These are phyloP conservation scores for Volucella inanis DNA, from an alignment of 2,888 invertebrate species.

Conservation along the genomic window DNA sequence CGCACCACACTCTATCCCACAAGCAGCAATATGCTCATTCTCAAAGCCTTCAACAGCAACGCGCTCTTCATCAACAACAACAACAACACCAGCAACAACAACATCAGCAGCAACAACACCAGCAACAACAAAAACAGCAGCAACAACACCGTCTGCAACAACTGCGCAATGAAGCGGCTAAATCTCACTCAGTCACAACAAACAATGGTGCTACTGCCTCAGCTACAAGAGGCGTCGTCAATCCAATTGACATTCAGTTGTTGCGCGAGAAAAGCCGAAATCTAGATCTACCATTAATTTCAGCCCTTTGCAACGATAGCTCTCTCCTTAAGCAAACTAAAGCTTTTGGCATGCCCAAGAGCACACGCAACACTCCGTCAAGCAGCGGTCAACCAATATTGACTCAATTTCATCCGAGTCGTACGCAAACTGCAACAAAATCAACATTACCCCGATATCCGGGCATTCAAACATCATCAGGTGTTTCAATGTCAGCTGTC, in stretches of 20 bases:
- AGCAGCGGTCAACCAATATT: constrained; percentile 43
- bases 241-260: constrained; percentile 89
- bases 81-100: constrained; percentile 12
- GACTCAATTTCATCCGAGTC: constrained; percentile 60
- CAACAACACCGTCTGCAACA: constrained; percentile 61
- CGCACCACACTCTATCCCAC: constrained; percentile 77
- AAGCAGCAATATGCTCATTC: constrained; percentile 75
- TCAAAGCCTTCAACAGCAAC: constrained; percentile 54
- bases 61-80: background rate
- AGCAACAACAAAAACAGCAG: constrained; percentile 45
- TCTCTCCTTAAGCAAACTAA: constrained; percentile 94
- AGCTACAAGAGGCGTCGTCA: constrained; percentile 79
- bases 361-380: constrained; percentile 81
- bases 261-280: constrained; percentile 94
- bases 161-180: constrained; percentile 56
- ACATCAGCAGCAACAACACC: constrained; percentile 37
- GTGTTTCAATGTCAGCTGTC: constrained; percentile 62
- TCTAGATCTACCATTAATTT: constrained; percentile 94
- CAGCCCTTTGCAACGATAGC: constrained; percentile 96
- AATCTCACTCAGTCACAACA: constrained; percentile 51
- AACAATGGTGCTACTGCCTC: constrained; percentile 82
- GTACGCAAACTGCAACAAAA: constrained; percentile 61
- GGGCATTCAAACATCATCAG: constrained; percentile 76
- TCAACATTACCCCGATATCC: constrained; percentile 68
- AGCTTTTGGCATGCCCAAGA: constrained; percentile 91